phyloP scores from a whole-genome alignment of 2,888 invertebrate genomes.

The Monopis laevigella region DNA sequence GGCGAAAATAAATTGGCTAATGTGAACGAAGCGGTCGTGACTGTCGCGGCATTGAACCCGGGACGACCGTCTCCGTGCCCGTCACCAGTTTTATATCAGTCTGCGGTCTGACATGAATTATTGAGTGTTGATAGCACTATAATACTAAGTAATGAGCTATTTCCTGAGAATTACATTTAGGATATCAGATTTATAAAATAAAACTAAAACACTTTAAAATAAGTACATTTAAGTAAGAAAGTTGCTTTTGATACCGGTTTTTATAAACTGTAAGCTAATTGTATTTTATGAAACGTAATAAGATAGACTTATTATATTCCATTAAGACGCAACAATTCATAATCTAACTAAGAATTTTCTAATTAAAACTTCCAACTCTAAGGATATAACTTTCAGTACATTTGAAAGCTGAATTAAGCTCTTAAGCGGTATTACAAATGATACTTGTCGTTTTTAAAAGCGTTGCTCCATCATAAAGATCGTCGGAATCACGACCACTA shows the following conservation, averaged over 20 bases:
- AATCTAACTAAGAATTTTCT: too few species aligned
- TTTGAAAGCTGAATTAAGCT: slow-evolving; percentile 2
- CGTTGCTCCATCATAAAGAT: slow-evolving; percentile 10
- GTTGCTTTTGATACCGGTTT: too few species aligned
- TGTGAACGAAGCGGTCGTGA: slow-evolving; percentile 60
- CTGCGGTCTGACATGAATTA: slow-evolving; percentile 44
- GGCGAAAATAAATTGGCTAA: slow-evolving; percentile 51
- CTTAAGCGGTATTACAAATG: slow-evolving; percentile 5
- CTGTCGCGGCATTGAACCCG: slow-evolving; percentile 42
- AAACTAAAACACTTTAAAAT: too few species aligned
- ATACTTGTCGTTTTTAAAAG: slow-evolving; percentile 5
- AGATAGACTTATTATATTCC: too few species aligned
- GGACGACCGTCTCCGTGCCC: slow-evolving; percentile 19
- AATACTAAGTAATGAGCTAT: slow-evolving; percentile 34
- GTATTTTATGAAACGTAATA: too few species aligned
- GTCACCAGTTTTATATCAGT: slow-evolving; percentile 25
- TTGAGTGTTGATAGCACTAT: slow-evolving; percentile 40
- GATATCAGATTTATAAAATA: too few species aligned
- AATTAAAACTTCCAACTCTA: too few species aligned
- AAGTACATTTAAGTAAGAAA: too few species aligned
- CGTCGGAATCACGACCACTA: slow-evolving; percentile 41
- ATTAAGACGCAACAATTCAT: too few species aligned
- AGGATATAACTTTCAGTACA: not conserved
- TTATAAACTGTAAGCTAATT: too few species aligned
- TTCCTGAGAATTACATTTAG: too few species aligned